phyloP scores from a whole-genome alignment of 2,797 vertebrate genomes.

The Ctenopoma kingsleyae region DNA sequence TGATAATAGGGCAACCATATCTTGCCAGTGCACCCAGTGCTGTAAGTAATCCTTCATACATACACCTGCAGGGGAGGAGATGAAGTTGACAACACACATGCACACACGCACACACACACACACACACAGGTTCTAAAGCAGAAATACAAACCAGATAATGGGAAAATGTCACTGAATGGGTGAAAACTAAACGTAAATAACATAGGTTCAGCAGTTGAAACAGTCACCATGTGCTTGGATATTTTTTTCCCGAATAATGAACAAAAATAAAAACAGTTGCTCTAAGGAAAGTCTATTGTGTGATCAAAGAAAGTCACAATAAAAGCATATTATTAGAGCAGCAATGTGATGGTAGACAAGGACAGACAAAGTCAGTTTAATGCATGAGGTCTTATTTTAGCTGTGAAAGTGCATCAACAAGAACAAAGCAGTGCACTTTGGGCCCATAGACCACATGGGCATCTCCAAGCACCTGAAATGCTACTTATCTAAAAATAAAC shows the following conservation, averaged over 20 bases:
- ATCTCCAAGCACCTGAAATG: no score
- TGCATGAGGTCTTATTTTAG: slow-evolving; percentile 19
- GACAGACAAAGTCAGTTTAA: slow-evolving; percentile 43
- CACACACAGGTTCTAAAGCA: slow-evolving; percentile 18
- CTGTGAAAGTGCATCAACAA: background rate
- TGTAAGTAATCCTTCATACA: slow-evolving; percentile 63
- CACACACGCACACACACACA: slow-evolving; percentile 35
- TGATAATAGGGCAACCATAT: slow-evolving; percentile 66
- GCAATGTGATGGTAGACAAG: slow-evolving; percentile 42
- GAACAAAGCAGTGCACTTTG: background rate
- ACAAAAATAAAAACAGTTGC: slow-evolving; percentile 46
- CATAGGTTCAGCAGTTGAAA: slow-evolving; percentile 18
- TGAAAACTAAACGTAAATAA: slow-evolving; percentile 18
- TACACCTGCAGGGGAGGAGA: slow-evolving; percentile 58
- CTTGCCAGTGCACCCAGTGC: slow-evolving; percentile 56
- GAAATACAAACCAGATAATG: slow-evolving; percentile 32
- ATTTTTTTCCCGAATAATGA: slow-evolving; percentile 34
- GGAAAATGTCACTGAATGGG: background rate
- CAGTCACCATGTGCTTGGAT: slow-evolving; percentile 20
- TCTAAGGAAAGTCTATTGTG: slow-evolving; percentile 47
- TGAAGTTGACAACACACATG: slow-evolving; percentile 39
- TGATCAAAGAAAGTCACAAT: slow-evolving; percentile 52
- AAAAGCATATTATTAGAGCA: slow-evolving; percentile 62
- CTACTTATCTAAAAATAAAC: no score
- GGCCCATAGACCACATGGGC: no score